Conservation (phyloP, 2,113 vertebrate species). For the Melanocharis versteri region DNA sequence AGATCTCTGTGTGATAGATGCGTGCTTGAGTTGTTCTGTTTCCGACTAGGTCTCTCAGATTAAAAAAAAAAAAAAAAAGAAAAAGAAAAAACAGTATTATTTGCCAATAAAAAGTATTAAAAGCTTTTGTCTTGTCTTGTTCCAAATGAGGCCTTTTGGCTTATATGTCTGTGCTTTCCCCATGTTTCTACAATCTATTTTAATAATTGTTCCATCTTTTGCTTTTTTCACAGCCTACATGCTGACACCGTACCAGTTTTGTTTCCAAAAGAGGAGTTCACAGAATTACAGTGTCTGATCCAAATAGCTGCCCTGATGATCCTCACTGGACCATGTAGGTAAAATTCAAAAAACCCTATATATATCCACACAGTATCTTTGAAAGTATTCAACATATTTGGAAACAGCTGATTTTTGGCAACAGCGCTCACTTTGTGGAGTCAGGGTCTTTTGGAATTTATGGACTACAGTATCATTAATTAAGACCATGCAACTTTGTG, state of each 20-base stretch:
- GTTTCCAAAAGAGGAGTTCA: constrained; percentile 31
- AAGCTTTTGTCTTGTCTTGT: not conserved
- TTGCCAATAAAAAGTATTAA: not conserved
- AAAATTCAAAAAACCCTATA: not conserved
- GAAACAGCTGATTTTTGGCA: not conserved
- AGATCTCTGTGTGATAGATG: not conserved
- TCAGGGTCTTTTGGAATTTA: not conserved
- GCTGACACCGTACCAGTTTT: constrained; percentile 20
- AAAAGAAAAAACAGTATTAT: rapidly evolving
- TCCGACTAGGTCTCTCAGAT: not conserved
- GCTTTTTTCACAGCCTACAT: constrained; percentile 43
- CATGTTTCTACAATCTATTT: not conserved
- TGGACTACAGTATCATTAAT: not conserved
- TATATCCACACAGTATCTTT: not conserved
- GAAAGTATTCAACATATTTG: rapidly evolving
- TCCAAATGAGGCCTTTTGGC: not conserved
- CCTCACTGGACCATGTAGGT: constrained; percentile 55
- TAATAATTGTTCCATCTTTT: not conserved
- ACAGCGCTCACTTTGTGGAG: not conserved
- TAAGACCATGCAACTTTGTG: not conserved
- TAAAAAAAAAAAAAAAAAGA: not conserved
- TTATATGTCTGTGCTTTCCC: not conserved
- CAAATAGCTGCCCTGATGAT: constrained; percentile 20
- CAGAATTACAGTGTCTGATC: constrained; percentile 17
- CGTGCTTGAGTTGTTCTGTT: not conserved